phyloP scores from a whole-genome alignment of 2,113 vertebrate species.

The Mesitornis unicolor region DNA sequence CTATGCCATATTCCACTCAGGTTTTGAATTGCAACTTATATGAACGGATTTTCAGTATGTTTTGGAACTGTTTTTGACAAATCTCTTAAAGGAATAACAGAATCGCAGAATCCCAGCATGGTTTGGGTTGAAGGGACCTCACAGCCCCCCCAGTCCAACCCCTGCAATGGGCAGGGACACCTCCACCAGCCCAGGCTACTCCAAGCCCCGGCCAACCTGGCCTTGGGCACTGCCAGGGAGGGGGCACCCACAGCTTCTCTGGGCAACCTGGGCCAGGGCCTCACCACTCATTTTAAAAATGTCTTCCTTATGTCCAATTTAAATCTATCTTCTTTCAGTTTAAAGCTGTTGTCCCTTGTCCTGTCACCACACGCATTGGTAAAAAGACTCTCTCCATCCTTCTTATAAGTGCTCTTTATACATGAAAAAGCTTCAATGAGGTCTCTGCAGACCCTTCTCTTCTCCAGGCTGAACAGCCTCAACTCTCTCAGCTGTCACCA shows the following conservation, averaged over 20 bases:
- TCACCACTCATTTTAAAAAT: no score
- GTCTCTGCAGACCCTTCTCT: background rate
- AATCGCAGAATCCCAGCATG: background rate
- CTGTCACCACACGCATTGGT: background rate
- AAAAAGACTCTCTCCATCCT: background rate
- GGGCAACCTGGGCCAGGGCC: no score
- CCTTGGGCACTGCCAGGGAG: background rate
- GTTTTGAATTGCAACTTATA: background rate
- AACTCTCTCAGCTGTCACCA: no score
- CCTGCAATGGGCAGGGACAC: rapidly evolving
- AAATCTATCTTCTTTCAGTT: background rate
- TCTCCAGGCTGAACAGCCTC: background rate
- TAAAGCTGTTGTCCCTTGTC: background rate
- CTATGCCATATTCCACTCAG: background rate
- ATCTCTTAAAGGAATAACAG: background rate
- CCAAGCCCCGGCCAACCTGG: background rate
- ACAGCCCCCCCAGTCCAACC: background rate
- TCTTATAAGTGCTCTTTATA: background rate
- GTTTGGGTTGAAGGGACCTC: background rate
- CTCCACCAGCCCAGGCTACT: background rate
- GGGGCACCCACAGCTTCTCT: no score
- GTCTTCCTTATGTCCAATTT: background rate
- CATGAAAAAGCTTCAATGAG: background rate
- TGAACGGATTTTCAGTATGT: background rate
- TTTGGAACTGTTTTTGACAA: background rate